These are phyloP conservation scores for Bombus confusus DNA, from an alignment of 1,140 invertebrate genomes.

Conservation along the genomic window DNA sequence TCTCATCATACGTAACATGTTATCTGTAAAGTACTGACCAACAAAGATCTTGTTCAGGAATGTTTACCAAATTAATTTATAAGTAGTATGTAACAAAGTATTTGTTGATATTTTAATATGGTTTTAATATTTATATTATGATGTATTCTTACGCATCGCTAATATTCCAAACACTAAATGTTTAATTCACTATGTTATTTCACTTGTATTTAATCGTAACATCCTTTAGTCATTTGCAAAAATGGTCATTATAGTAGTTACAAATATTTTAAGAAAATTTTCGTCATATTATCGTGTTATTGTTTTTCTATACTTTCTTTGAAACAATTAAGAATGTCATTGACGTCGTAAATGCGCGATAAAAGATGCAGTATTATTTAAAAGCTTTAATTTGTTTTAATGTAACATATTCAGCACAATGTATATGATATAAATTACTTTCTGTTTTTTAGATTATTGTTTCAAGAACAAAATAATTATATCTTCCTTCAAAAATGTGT, in stretches of 20 bases:
- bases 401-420: background rate
- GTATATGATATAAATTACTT: slow-evolving; percentile 4
- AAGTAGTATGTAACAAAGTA: slow-evolving; percentile 30
- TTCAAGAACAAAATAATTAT: slow-evolving; percentile 2
- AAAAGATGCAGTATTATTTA: background rate
- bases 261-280: slow-evolving; percentile 18
- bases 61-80: slow-evolving; percentile 33
- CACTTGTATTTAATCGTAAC: slow-evolving; percentile 15
- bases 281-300: background rate
- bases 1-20: background rate
- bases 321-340: slow-evolving; percentile 11
- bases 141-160: background rate
- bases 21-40: slow-evolving; percentile 2
- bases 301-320: slow-evolving; percentile 1
- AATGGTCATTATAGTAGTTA: slow-evolving; percentile 30
- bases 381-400: slow-evolving; percentile 1
- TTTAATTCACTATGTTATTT: background rate
- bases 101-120: slow-evolving; percentile 15
- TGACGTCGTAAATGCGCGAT: background rate
- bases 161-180: slow-evolving; percentile 3
- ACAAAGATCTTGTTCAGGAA: slow-evolving; percentile 18
- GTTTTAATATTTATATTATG: slow-evolving; percentile 16
- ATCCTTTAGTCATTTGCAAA: background rate
- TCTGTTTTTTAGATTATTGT: background rate
- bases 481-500: background rate